Evolutionary conservation across 2,113 vertebrate genomes (phyloP).

Genomic region (Otolemur garnettii): DNA sequence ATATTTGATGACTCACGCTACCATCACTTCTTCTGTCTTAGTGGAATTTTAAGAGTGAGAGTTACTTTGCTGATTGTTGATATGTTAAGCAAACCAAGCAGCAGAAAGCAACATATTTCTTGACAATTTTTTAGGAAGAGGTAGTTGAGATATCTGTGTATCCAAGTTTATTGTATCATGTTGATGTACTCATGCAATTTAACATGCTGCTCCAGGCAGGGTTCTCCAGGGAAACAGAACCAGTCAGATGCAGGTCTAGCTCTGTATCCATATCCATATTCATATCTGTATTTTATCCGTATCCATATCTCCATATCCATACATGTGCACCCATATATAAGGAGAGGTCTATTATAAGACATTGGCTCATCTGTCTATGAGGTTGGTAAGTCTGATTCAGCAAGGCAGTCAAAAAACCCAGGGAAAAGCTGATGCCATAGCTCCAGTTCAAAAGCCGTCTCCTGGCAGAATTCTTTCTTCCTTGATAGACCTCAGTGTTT

Average conservation of each 20-base stretch:
- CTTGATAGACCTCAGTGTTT: neutral
- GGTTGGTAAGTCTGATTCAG: neutral
- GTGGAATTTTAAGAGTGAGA: constrained; percentile 44
- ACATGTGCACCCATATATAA: neutral
- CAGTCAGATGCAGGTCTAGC: neutral
- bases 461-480: neutral
- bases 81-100: constrained; percentile 64
- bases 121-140: constrained; percentile 7
- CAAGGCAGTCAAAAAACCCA: neutral
- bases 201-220: neutral
- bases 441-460: neutral
- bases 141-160: neutral
- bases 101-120: constrained; percentile 30
- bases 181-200: neutral
- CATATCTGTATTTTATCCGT: too few species aligned
- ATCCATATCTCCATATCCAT: too few species aligned
- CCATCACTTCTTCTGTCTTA: constrained; percentile 64
- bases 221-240: neutral
- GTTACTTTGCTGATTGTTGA: constrained; percentile 56
- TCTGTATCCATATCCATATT: too few species aligned
- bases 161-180: constrained; percentile 38
- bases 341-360: neutral
- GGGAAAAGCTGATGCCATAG: neutral
- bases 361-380: neutral
- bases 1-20: constrained; percentile 57